A percentile compares a stretch with the other conserved stretches of the same genome.
Conservation (phyloP, 2,888 invertebrate species). For the Fragum whitleyi region DNA sequence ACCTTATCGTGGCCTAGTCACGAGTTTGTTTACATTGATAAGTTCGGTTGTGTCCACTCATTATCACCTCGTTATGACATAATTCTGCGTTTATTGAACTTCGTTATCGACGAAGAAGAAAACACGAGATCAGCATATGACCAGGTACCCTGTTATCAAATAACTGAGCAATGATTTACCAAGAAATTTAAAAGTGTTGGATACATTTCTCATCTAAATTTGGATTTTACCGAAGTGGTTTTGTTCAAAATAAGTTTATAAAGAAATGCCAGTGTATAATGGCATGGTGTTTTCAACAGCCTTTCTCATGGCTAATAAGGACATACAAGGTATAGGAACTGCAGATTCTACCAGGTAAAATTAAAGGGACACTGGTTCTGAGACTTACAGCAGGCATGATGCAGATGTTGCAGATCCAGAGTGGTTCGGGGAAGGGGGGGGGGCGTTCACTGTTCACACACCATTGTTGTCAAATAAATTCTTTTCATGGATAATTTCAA, state of each 20-base stretch:
- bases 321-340: neutral
- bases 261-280: constrained; percentile 18
- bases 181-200: no score
- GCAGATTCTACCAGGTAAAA: neutral
- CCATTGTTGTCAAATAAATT: neutral
- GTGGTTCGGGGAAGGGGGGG: neutral
- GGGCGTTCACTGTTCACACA: neutral
- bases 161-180: neutral
- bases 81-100: constrained; percentile 11
- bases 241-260: no score
- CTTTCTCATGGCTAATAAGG: neutral
- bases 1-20: neutral
- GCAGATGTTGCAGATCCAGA: neutral
- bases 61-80: constrained; percentile 28
- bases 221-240: no score
- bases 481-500: neutral
- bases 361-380: neutral
- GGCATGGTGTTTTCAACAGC: constrained; percentile 1
- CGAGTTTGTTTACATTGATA: constrained; percentile 25
- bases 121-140: constrained; percentile 19
- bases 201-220: no score
- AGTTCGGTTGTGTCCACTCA: constrained; percentile 6
- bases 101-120: neutral
- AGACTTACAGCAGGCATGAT: neutral
- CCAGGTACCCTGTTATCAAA: neutral